Base-by-base conservation (phyloP, 2,797 vertebrate species). In the Xenentodon cancila region DNA sequence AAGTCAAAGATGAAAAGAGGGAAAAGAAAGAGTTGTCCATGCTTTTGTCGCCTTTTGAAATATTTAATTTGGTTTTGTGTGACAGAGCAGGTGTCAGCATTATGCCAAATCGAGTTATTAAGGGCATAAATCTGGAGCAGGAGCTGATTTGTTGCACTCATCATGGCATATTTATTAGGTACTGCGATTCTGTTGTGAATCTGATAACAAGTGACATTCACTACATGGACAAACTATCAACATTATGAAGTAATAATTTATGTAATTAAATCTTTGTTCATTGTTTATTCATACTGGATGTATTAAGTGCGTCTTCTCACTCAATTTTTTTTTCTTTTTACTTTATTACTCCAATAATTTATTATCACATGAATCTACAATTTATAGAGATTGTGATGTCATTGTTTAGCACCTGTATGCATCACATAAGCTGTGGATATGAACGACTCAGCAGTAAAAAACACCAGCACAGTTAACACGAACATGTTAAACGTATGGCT, bases 1-100 rank as follows among this genome's bases (percentile, higher is more conserved):
- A 88, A 93, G 92, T 92, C 90, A 91, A 90, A 87, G 84, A 90
- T 86, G 82, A 84, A 69, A 79, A 84, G 19, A 71, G 64, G 63
- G 62, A 75, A 82, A 59, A 70, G 68, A 79, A 84, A 80, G 84
- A 87, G 73, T 84, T 84, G 78, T 81, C 80, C 27, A 59, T 77
- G 69, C 77, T 74, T 37, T 60, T 82, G 71, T 59, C 75, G 77
- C 75, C 88, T 82, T 89, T 85, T 91, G 82, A 91, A 91, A 90
- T 91, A 85, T 89, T 91, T 86, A 84, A 80, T 88, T 90, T 82
- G 80, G 75, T 88, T 88, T 71, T 89, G 79, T 80, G 74, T 72
- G 75, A 77, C 75, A 68, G 81, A 84, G 82, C 76, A 84, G 73
- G 82, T 86, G 83, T 89, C 87, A 88, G 87, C 89, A 57, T 89